Conservation (phyloP, 2,888 invertebrate species). For the Amphimallon solstitiale region DNA sequence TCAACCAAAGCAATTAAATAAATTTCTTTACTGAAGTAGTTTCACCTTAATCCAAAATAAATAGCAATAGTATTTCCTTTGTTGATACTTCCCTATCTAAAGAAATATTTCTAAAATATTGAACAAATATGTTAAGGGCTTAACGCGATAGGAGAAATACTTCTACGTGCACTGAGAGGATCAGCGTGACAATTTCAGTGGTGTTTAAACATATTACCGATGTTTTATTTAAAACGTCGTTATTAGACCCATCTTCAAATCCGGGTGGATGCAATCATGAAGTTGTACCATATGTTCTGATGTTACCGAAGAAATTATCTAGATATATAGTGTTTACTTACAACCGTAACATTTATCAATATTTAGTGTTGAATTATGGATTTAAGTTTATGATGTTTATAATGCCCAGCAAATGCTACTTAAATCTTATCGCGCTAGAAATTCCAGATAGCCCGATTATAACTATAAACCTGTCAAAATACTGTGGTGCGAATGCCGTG, state of each 20-base stretch:
- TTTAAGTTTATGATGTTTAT: constrained; percentile 42
- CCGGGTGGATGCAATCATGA: constrained; percentile 28
- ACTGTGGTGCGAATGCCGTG: constrained; percentile 34
- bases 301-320: constrained; percentile 37
- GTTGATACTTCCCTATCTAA: constrained; percentile 29
- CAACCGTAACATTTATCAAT: constrained; percentile 40
- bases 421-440: constrained; percentile 42
- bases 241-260: constrained; percentile 30
- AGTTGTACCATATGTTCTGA: constrained; percentile 29
- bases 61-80: constrained; percentile 33
- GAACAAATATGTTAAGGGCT: constrained; percentile 25
- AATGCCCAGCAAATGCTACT: constrained; percentile 41
- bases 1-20: constrained; percentile 5
- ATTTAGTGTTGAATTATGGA: constrained; percentile 42
- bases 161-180: constrained; percentile 2
- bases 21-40: constrained; percentile 21
- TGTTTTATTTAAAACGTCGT: constrained; percentile 12
- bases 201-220: constrained; percentile 20
- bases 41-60: constrained; percentile 27
- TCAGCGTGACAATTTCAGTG: constrained; percentile 27
- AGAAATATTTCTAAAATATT: constrained; percentile 29
- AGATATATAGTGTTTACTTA: constrained; percentile 32
- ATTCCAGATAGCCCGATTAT: constrained; percentile 43
- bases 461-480: constrained; percentile 41
- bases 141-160: constrained; percentile 22